Evolutionary conservation across 2,797 vertebrate species (phyloP), one percentile per base, ranked within the genome.

Genomic region (Malurus splendens): DNA sequence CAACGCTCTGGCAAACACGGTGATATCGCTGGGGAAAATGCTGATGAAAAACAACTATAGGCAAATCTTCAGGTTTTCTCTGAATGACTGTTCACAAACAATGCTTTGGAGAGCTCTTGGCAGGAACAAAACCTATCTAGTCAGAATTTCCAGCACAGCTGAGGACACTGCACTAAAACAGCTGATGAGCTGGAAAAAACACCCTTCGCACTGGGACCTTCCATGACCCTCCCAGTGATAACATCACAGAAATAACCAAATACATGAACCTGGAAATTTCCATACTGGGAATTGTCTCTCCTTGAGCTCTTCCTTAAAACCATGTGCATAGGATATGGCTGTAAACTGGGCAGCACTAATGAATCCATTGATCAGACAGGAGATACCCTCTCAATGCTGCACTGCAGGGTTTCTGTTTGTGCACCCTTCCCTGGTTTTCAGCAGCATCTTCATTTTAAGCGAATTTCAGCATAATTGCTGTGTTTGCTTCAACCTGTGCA

Each of bases 401-500:
- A 91, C 92, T 72, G 82, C 50, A 55, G 92, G 76, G 67, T 95
- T 95, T 93, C 93, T 93, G 65, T 86, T 90, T 88, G 84, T 83
- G 82, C 93, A 82, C 84, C 62, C 70, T 90, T 87, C 76, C 94
- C 94, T 80, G 18, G 22, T 83, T 96, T 96, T 86, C 95, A 90
- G 91, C 27, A 41, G 87, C 93, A 68, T 92, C 96, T 94, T 94
- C 72, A 89, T 96, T 96, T 95, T 73, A 92, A 90, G 90, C 36
- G 92, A 93, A 93, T 95, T 94, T 94, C 93, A 95, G 91, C 78
- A 89, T 83, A 91, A 94, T 95, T 75, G 42, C 61, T 28, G 18
- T 88, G 76, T 96, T 96, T 94, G 92, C 94, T 95, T 93, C 93
- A 95, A 96, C 90, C 93, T 85, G 71, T 2, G 41, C 95, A 65